Percentiles rank a stretch among this genome's conserved stretches.
Evolutionary conservation across 2,797 vertebrate species (phyloP).

Genomic region (Aythya fuligula): DNA sequence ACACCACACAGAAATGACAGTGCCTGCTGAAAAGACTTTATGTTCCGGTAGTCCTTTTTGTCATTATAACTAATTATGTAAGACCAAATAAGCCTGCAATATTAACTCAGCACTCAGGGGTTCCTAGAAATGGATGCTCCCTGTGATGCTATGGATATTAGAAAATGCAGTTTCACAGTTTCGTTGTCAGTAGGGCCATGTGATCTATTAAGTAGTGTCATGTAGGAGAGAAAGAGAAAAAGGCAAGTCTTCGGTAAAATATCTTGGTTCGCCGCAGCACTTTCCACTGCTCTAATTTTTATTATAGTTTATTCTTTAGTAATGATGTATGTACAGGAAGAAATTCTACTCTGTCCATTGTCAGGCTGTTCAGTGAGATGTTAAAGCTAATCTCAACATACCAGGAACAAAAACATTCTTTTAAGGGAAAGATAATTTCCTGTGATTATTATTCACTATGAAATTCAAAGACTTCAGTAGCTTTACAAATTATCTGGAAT

Average conservation of each 20-base stretch:
- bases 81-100: slow-evolving; percentile 41
- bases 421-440: background rate
- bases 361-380: background rate
- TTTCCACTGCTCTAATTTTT: background rate
- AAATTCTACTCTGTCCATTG: background rate
- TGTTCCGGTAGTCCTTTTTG: slow-evolving; percentile 51
- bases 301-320: background rate
- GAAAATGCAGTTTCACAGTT: slow-evolving; percentile 53
- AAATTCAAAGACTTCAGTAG: background rate
- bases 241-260: background rate
- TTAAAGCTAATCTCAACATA: background rate
- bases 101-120: slow-evolving; percentile 60
- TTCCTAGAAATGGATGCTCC: slow-evolving; percentile 63
- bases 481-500: background rate
- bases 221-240: background rate
- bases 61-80: slow-evolving; percentile 67
- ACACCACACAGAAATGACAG: slow-evolving; percentile 27
- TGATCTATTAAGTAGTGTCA: slow-evolving; percentile 44
- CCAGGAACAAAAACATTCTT: background rate
- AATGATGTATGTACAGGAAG: background rate
- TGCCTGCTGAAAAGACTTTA: slow-evolving; percentile 55
- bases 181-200: slow-evolving; percentile 25
- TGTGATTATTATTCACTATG: background rate
- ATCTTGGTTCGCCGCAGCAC: background rate
- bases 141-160: slow-evolving; percentile 57